phyloP scores from a whole-genome alignment of 2,797 vertebrate genomes.

The Tapirus indicus region DNA sequence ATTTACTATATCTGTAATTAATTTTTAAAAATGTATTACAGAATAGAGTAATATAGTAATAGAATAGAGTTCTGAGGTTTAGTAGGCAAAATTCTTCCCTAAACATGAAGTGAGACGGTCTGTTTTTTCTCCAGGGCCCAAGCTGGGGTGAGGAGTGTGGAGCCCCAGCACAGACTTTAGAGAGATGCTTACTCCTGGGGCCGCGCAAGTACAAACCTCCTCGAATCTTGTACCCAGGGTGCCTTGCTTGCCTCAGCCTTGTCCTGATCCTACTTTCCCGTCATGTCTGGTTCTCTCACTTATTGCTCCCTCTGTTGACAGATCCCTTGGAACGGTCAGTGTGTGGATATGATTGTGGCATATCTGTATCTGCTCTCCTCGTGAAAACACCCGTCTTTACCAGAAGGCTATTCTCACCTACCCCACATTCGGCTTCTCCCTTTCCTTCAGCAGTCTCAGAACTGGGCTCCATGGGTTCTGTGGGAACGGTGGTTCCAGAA shows the following conservation, averaged over 20 bases:
- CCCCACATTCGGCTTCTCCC: neutral
- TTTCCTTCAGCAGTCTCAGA: neutral
- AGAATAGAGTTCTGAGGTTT: neutral
- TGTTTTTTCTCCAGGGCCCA: neutral
- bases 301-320: neutral
- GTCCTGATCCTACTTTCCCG: neutral
- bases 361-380: neutral
- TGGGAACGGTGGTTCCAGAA: neutral
- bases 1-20: neutral
- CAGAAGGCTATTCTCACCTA: neutral
- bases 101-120: neutral
- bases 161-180: neutral
- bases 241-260: neutral
- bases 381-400: neutral
- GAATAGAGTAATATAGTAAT: neutral
- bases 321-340: neutral
- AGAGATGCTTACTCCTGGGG: neutral
- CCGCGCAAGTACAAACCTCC: fast-evolving
- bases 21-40: neutral
- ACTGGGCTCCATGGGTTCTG: neutral
- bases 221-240: neutral
- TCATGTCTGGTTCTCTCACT: neutral
- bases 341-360: neutral
- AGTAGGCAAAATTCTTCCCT: neutral
- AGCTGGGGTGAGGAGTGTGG: neutral